Evolutionary conservation across 2,797 vertebrate genomes (phyloP), one percentile per base, ranked within the genome.

Genomic region (Sebastes oblongus): DNA sequence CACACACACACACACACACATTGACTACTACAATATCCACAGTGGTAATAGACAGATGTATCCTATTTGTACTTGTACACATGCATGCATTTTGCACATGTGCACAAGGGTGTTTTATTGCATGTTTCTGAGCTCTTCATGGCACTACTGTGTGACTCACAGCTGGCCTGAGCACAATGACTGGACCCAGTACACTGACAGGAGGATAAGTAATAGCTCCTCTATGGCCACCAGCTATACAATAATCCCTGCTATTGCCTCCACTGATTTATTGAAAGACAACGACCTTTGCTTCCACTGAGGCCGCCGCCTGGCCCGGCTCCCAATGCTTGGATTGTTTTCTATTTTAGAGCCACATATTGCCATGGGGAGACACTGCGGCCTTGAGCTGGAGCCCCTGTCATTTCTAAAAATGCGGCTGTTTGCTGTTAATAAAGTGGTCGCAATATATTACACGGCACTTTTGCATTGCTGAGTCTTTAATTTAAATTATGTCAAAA

Each of bases 181-280:
- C 86, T 86, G 73, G 85, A 77, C 66, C 82, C 60, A 18, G 58
- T 25, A 30, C 68, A 46, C 65, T 81, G 85, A 88, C 87, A 88
- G 76, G 77, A 77, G 86, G 82, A 86, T 89, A 89, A 92, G 78
- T 89, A 89, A 93, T 91, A 77, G 90, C 86, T 81, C 82, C 74
- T 30, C 85, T 77, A 82, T 78, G 89, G 82, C 89, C 55, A 29
- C 82, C 83, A 80, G 89, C 87, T 89, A 80, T 77, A 86, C 90
- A 86, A 86, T 92, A 82, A 90, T 89, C 88, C 82, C 78, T 82
- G 70, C 87, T 82, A 86, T 88, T 84, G 87, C 85, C 81, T 78
- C 61, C 24, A 27, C 64, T 92, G 92, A 93, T 94, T 94, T 93
- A 94, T 92, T 88, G 89, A 86, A 86, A 88, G 86, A 92, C 88